Base-by-base conservation (phyloP, 2,113 vertebrate species). In the Phalacrocorax carbo region DNA sequence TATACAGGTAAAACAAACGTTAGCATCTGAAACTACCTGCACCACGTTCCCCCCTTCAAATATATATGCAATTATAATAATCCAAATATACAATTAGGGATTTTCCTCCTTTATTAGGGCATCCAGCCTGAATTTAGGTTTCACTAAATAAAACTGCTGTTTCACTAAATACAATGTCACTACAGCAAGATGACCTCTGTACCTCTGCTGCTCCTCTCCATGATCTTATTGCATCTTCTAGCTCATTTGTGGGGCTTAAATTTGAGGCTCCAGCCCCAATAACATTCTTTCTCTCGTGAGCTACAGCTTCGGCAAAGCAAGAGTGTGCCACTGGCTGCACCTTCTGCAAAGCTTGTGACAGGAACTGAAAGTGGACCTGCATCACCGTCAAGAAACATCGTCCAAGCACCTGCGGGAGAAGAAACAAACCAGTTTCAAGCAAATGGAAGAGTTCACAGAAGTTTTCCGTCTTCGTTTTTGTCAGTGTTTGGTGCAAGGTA, bases 291-390 rank as follows among this genome's bases (percentile, higher is more conserved):
- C 99, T 99, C 94, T 99, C 99, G 89, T 99, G 99, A 72, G 99
- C 98, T 81, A 99, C 98, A 11, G 98, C 99, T 95, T 99, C 99
- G 0, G 99, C 98, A 97, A 99, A 98, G 96, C 99, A 99, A 26
- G 99, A 99, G 97, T 99, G 99, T 25, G 99, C 99, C 97, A 99
- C 99, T 0, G 99, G 99, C 97, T 99, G 99, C 69, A 99, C 99
- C 84, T 99, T 99, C 98, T 99, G 99, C 96, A 99, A 85, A 7
- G 99, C 99, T 70, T 99, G 99, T 7, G 99, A 99, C 86, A 99
- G 97, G 98, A 99, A 99, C 98, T 99, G 99, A 97, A 99, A 99
- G 97, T 99, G 99, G 95, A 99, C 99, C 98, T 99, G 99, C 98
- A 99, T 99, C 98, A 99, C 99, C 0, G 99, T 99, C 98, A 99